Conservation (phyloP, 2,888 invertebrate genomes). For the Thalpophila matura region DNA sequence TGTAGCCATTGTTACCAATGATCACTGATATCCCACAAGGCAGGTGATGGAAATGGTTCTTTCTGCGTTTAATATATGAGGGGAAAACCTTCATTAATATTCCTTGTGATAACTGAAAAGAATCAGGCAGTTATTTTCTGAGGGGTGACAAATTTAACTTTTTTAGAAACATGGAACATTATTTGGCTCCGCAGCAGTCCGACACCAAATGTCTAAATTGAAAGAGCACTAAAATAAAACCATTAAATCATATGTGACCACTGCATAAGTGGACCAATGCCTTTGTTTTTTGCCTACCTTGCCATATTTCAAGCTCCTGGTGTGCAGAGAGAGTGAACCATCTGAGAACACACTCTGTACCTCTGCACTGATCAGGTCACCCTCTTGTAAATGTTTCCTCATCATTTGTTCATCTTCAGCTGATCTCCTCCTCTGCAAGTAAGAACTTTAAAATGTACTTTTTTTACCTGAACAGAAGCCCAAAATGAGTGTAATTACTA, state of each 20-base stretch:
- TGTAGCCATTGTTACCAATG: slow-evolving; percentile 98
- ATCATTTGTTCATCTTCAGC: slow-evolving; percentile 99
- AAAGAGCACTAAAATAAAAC: no score
- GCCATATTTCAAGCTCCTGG: slow-evolving; percentile 98
- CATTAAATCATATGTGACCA: no score
- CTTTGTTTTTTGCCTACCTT: slow-evolving; percentile 91
- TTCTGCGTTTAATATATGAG: slow-evolving; percentile 97
- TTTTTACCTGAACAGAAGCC: no score
- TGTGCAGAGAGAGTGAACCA: slow-evolving; percentile 97
- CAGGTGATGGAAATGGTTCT: slow-evolving; percentile 98
- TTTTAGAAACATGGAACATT: no score
- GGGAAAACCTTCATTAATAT: slow-evolving; percentile 97
- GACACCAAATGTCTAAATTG: no score
- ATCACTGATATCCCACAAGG: slow-evolving; percentile 98
- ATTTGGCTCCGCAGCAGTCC: no score
- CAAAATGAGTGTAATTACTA: no score
- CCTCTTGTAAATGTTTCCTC: slow-evolving; percentile 98
- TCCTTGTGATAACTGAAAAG: slow-evolving; percentile 95
- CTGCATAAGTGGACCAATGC: no score
- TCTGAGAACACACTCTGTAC: slow-evolving; percentile 98
- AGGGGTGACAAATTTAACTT: no score
- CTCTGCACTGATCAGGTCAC: slow-evolving; percentile 99
- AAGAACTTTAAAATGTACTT: slow-evolving; percentile 6
- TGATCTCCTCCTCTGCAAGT: slow-evolving; percentile 94
- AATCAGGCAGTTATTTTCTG: neutral